Conservation (phyloP, 2,797 vertebrate genomes). For the Chelon auratus region DNA sequence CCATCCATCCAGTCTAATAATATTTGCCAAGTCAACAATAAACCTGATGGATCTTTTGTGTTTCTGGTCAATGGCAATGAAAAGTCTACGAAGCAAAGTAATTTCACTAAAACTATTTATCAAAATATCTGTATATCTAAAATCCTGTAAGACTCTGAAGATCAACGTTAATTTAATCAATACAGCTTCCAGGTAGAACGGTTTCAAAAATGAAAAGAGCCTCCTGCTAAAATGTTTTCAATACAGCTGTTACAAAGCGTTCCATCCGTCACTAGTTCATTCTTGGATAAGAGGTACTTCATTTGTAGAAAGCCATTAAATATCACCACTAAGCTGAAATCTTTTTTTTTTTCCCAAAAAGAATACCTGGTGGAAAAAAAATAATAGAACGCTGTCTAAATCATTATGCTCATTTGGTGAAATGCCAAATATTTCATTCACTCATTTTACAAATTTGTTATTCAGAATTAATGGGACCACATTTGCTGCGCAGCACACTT, state of each 20-base stretch:
- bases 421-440: conserved; percentile 55
- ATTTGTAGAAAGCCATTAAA: conserved; percentile 46
- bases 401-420: conserved; percentile 51
- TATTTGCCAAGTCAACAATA: conserved; percentile 76
- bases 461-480: conserved; percentile 43
- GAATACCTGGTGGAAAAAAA: conserved; percentile 23
- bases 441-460: conserved; percentile 36
- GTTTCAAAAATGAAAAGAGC: conserved; percentile 30
- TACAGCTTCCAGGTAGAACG: conserved; percentile 11
- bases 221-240: conserved; percentile 42
- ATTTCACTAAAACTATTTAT: conserved; percentile 42
- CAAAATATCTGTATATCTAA: conserved; percentile 35
- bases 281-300: conserved; percentile 43
- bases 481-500: conserved; percentile 22
- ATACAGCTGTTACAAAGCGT: conserved; percentile 41
- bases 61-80: conserved; percentile 51
- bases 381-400: conserved; percentile 43
- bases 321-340: conserved; percentile 34
- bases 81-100: conserved; percentile 40
- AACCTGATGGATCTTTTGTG: conserved; percentile 55
- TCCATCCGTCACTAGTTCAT: conserved; percentile 14
- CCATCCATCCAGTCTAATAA: conserved; percentile 63
- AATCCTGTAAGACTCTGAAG: conserved; percentile 17
- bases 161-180: conserved; percentile 43
- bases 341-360: conserved; percentile 7